Conservation (phyloP, 2,888 invertebrate species). For the Lycaena phlaeas region DNA sequence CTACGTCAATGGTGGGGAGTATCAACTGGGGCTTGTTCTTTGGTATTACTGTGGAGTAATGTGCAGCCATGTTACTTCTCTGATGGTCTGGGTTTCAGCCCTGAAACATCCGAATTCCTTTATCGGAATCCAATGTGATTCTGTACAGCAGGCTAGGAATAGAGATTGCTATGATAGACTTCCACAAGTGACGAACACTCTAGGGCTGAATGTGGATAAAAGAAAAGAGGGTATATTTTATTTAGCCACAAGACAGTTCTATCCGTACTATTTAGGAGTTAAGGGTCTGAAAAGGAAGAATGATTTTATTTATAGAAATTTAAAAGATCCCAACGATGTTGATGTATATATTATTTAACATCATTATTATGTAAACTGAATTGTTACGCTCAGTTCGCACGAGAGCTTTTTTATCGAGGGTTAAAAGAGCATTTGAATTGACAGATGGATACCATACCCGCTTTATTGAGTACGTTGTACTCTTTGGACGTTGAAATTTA, state of each 20-base stretch:
- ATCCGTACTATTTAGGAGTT: conserved; percentile 41
- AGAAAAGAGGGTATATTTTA: conserved; percentile 30
- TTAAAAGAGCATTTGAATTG: too few relatives aligned
- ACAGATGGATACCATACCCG: too few relatives aligned
- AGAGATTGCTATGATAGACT: conserved; percentile 24
- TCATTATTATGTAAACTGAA: too few relatives aligned
- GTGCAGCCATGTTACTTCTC: conserved; percentile 27
- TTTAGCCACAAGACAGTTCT: conserved; percentile 28
- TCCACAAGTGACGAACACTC: conserved; percentile 25
- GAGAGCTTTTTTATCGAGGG: too few relatives aligned
- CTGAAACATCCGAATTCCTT: conserved; percentile 24
- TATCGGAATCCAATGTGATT: conserved; percentile 28
- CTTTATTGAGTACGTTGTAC: too few relatives aligned
- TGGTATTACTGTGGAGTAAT: conserved; percentile 25
- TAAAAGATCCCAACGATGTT: conserved; percentile 1
- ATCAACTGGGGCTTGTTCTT: conserved; percentile 20
- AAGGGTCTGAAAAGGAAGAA: conserved; percentile 40
- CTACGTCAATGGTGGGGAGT: conserved; percentile 54
- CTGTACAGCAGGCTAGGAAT: conserved; percentile 30
- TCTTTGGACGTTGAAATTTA: too few relatives aligned
- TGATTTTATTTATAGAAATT: conserved; percentile 23
- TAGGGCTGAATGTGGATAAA: conserved; percentile 26
- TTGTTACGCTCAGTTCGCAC: too few relatives aligned
- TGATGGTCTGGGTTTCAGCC: conserved; percentile 26
- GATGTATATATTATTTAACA: not conserved